Conservation (phyloP, 1,140 invertebrate genomes). For the Thrips palmi region DNA sequence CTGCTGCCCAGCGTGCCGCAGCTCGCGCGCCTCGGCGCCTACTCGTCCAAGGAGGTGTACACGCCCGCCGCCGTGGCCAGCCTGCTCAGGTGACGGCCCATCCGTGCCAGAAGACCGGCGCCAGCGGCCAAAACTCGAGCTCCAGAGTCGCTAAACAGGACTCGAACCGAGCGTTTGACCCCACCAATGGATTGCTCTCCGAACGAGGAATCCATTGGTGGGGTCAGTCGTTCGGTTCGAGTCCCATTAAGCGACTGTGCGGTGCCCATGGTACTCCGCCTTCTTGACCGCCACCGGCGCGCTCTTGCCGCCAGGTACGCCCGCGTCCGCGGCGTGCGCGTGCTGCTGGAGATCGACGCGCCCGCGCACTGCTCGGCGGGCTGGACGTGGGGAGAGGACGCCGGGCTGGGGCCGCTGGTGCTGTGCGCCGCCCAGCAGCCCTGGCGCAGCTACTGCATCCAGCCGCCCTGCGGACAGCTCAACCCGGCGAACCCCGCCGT, state of each 20-base stretch:
- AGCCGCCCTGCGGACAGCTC: constrained; percentile 70
- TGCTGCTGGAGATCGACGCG: constrained; percentile 67
- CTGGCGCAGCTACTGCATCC: constrained; percentile 55
- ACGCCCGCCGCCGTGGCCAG: constrained; percentile 40
- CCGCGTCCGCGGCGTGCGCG: constrained; percentile 45
- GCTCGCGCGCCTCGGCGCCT: constrained; percentile 53
- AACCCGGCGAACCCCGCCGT: constrained; percentile 61
- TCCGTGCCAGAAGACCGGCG: no score
- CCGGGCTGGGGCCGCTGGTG: constrained; percentile 44
- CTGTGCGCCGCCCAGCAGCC: constrained; percentile 53
- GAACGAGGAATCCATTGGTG: no score
- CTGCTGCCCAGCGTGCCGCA: constrained; percentile 44
- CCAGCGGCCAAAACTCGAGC: no score
- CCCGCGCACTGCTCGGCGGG: constrained; percentile 45
- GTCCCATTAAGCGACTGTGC: no score
- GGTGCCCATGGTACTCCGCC: no score
- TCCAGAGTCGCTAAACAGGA: no score
- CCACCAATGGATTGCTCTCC: no score
- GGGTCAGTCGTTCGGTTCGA: no score
- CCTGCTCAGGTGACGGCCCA: no score
- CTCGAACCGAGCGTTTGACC: no score
- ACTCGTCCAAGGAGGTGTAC: constrained; percentile 47
- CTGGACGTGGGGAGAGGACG: constrained; percentile 54
- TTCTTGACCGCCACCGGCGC: no score
- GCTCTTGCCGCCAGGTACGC: no score